Evolutionary conservation across 2,113 vertebrate species (phyloP).

Genomic region (Tauraco erythrolophus): DNA sequence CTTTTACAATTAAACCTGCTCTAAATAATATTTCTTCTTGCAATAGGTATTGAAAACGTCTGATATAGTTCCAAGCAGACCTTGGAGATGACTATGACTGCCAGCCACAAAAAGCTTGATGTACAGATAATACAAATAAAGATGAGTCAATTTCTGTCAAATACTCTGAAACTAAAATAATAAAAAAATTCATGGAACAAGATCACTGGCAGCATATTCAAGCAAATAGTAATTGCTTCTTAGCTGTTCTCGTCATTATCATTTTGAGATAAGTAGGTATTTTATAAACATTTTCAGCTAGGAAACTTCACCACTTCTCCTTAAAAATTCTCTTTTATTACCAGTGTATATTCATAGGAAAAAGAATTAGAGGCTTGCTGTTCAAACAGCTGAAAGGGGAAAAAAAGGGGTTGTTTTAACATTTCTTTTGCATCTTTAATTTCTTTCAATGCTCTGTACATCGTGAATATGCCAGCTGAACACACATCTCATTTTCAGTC

Average conservation of each 20-base stretch:
- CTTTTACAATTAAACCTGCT: background rate
- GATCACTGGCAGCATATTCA: conserved; percentile 24
- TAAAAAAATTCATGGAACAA: conserved; percentile 20
- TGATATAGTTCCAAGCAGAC: background rate
- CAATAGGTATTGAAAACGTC: background rate
- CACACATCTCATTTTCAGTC: conserved; percentile 4
- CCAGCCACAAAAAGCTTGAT: background rate
- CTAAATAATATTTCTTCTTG: background rate
- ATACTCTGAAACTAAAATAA: conserved; percentile 4
- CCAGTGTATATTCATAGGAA: background rate
- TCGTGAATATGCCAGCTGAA: background rate
- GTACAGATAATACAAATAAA: background rate
- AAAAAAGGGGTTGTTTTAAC: conserved; percentile 15
- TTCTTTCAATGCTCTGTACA: conserved; percentile 32
- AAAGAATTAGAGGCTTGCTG: background rate
- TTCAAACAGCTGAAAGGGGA: background rate
- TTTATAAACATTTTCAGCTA: conserved; percentile 54
- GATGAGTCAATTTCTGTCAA: background rate
- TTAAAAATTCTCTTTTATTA: conserved; percentile 66
- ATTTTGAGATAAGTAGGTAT: conserved; percentile 36
- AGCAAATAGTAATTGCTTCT: conserved; percentile 2
- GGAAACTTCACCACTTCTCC: conserved; percentile 2
- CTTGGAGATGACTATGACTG: background rate
- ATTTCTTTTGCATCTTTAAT: conserved; percentile 41
- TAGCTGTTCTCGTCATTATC: conserved; percentile 5